Conservation (phyloP, 1,140 invertebrate species). For the Phthorimaea operculella region DNA sequence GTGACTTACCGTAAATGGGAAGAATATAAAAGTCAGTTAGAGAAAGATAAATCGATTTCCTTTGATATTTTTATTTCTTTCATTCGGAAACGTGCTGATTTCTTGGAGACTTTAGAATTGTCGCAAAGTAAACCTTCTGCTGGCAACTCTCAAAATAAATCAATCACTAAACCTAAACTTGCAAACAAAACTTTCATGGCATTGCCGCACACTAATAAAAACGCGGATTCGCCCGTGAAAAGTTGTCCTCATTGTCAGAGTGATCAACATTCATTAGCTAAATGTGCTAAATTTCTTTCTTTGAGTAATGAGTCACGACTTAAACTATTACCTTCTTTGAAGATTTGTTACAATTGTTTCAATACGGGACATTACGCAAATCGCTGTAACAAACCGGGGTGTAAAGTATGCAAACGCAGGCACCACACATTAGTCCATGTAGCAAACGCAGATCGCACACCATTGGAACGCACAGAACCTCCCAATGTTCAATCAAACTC, state of each 20-base stretch:
- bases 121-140: neutral
- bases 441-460: neutral
- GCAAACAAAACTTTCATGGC: neutral
- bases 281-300: constrained; percentile 5
- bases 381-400: constrained; percentile 1
- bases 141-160: neutral
- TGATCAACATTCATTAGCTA: constrained; percentile 1
- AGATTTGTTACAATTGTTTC: constrained; percentile 6
- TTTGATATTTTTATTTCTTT: neutral
- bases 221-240: neutral
- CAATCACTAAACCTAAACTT: neutral
- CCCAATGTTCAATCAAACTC: neutral
- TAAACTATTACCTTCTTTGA: neutral
- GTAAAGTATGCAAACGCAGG: constrained; percentile 5
- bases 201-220: neutral
- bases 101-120: constrained; percentile 5
- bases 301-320: neutral
- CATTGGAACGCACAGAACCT: neutral
- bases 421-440: neutral
- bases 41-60: neutral
- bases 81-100: constrained; percentile 4
- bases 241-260: constrained; percentile 1
- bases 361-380: constrained; percentile 3
- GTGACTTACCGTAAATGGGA: constrained; percentile 1
- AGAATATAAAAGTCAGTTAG: neutral